A percentile compares a stretch with the other conserved stretches of the same genome.
These are phyloP conservation scores for Semicossyphus pulcher DNA, from an alignment of 2,113 vertebrate genomes.

Conservation along the genomic window DNA sequence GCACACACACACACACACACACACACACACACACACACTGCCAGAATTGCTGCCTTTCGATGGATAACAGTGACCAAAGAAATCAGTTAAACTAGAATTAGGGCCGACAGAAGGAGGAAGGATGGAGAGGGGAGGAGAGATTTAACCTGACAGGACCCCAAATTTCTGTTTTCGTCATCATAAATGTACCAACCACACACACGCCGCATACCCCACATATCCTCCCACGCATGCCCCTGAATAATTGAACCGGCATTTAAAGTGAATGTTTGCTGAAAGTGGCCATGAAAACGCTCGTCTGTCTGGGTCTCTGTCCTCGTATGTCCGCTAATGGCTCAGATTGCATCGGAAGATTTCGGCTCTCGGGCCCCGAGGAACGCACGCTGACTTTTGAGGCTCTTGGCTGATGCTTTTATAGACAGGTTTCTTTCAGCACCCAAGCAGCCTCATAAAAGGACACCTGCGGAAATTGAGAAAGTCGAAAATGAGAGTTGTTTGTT, in stretches of 20 bases:
- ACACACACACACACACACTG: not conserved
- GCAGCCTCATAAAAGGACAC: not conserved
- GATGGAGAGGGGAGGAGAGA: not conserved
- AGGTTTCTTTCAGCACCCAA: not conserved
- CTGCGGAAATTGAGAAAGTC: not conserved
- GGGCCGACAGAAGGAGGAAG: not conserved
- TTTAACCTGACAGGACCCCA: not conserved
- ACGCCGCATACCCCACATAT: not conserved
- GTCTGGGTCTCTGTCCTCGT: slow-evolving; percentile 2
- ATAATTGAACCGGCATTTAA: slow-evolving; percentile 45
- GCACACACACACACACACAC: not conserved
- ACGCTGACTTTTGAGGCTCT: not conserved
- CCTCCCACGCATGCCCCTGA: slow-evolving; percentile 7
- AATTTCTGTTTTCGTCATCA: slow-evolving; percentile 29
- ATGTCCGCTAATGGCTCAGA: slow-evolving; percentile 15
- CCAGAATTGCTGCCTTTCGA: not conserved
- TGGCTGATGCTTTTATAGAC: not conserved
- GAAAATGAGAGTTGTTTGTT: not conserved
- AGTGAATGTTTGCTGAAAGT: slow-evolving; percentile 39
- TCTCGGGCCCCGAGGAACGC: not conserved
- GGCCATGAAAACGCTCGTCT: slow-evolving; percentile 16
- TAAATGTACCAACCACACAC: slow-evolving; percentile 18
- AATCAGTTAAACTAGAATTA: not conserved
- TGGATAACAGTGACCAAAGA: not conserved
- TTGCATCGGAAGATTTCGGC: not conserved